Evolutionary conservation across 37 sponge, comb jelly and placozoan species (phyloP).

Genomic region (Hormiphora californensis): DNA sequence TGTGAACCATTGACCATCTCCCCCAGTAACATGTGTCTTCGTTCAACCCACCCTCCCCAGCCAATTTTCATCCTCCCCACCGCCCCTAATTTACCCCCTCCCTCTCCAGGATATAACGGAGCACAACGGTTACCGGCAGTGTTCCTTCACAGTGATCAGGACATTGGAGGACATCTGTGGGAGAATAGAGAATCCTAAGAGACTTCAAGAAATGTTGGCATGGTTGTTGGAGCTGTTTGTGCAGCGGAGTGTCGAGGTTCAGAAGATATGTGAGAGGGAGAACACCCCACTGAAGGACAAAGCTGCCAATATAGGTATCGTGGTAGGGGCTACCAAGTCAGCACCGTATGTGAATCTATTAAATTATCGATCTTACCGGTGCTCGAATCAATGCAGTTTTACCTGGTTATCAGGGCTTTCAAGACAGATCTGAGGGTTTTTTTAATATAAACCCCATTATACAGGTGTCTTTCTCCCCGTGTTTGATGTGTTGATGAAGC

Average conservation of each 20-base stretch:
- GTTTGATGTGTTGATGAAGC: slow-evolving; percentile 22
- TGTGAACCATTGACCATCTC: too few species aligned
- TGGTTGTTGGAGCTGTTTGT: slow-evolving; percentile 46
- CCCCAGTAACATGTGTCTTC: too few species aligned
- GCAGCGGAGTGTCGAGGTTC: slow-evolving; percentile 48
- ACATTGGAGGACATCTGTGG: slow-evolving; percentile 26
- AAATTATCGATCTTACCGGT: too few species aligned
- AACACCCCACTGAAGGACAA: slow-evolving; percentile 28
- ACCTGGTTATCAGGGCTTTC: too few species aligned
- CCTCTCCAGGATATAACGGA: slow-evolving; percentile 13
- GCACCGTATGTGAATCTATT: too few species aligned
- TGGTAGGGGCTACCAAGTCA: too few species aligned
- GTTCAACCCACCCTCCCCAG: too few species aligned
- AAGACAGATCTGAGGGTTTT: too few species aligned
- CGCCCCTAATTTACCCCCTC: background rate
- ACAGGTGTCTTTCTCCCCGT: slow-evolving; percentile 33
- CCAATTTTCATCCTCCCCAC: background rate
- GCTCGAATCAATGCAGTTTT: too few species aligned
- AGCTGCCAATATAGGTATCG: slow-evolving; percentile 32
- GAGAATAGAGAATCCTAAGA: background rate
- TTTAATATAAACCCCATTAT: too few species aligned
- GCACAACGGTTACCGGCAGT: slow-evolving; percentile 25
- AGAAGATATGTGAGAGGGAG: slow-evolving; percentile 45
- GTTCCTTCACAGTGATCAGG: slow-evolving; percentile 42
- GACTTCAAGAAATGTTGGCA: slow-evolving; percentile 14